Percentiles rank a stretch among this genome's conserved stretches.
Evolutionary conservation across 2,797 vertebrate genomes (phyloP).

Genomic region (Anguilla megastoma): DNA sequence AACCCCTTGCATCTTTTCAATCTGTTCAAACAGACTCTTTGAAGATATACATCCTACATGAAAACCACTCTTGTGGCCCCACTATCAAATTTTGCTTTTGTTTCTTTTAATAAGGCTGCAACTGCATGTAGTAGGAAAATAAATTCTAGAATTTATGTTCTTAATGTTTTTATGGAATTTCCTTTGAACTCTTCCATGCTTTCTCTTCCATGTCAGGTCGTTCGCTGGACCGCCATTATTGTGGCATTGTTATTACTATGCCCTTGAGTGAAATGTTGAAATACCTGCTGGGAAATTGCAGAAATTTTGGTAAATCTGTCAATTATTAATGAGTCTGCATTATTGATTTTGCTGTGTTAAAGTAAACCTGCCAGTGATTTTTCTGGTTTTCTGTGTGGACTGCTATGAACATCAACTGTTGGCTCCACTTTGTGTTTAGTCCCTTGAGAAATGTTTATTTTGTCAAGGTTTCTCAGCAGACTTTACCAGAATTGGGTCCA

Average conservation of each 20-base stretch:
- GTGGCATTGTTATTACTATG: background rate
- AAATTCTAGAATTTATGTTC: background rate
- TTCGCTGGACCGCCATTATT: background rate
- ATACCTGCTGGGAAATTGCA: background rate
- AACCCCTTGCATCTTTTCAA: background rate
- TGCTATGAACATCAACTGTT: background rate
- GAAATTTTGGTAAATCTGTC: background rate
- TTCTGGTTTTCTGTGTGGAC: background rate
- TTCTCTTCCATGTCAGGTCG: background rate
- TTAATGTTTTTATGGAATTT: background rate
- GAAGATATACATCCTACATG: background rate
- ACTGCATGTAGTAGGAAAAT: background rate
- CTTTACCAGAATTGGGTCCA: background rate
- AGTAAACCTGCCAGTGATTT: background rate
- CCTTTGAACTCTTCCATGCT: background rate
- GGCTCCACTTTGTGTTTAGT: background rate
- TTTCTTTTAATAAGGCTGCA: background rate
- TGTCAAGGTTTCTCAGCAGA: background rate
- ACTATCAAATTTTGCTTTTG: background rate
- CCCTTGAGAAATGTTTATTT: slow-evolving; percentile 23
- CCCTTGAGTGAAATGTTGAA: background rate
- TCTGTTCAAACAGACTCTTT: background rate
- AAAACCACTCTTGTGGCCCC: background rate
- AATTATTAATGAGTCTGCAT: background rate
- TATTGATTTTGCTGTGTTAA: background rate